Percentiles rank a stretch among this genome's conserved stretches.
Conservation (phyloP, 2,888 invertebrate genomes). For the Celastrina argiolus region DNA sequence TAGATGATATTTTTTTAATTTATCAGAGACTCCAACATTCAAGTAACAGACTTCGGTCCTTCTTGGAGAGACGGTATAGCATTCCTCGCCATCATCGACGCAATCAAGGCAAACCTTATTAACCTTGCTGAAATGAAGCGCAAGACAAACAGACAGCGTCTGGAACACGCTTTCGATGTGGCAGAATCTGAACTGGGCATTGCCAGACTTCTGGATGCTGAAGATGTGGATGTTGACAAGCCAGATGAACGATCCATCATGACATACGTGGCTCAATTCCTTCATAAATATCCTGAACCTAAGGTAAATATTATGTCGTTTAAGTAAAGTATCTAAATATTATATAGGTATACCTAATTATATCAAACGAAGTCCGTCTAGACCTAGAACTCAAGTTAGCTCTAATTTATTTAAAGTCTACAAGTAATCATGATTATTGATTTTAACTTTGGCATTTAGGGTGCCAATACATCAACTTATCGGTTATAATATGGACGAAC, state of each 20-base stretch:
- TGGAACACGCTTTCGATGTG: slow-evolving; percentile 95
- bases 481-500: too few relatives aligned
- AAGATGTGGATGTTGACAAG: slow-evolving; percentile 96
- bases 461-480: too few relatives aligned
- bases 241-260: slow-evolving; percentile 98
- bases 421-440: neutral
- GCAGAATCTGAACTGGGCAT: slow-evolving; percentile 95
- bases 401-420: neutral
- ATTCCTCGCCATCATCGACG: slow-evolving; percentile 96
- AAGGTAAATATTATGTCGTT: slow-evolving; percentile 68
- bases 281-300: slow-evolving; percentile 95
- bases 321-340: too few relatives aligned
- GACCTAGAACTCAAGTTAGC: neutral
- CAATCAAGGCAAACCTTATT: slow-evolving; percentile 94
- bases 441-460: neutral
- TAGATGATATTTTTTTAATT: neutral
- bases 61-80: slow-evolving; percentile 98
- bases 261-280: slow-evolving; percentile 98
- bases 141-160: slow-evolving; percentile 86
- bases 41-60: slow-evolving; percentile 94
- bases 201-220: slow-evolving; percentile 93
- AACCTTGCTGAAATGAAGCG: slow-evolving; percentile 89
- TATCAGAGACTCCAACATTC: slow-evolving; percentile 88
- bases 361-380: neutral
- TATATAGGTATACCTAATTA: too few relatives aligned